phyloP scores from a whole-genome alignment of 2,797 vertebrate species.

The Bovichtus diacanthus region DNA sequence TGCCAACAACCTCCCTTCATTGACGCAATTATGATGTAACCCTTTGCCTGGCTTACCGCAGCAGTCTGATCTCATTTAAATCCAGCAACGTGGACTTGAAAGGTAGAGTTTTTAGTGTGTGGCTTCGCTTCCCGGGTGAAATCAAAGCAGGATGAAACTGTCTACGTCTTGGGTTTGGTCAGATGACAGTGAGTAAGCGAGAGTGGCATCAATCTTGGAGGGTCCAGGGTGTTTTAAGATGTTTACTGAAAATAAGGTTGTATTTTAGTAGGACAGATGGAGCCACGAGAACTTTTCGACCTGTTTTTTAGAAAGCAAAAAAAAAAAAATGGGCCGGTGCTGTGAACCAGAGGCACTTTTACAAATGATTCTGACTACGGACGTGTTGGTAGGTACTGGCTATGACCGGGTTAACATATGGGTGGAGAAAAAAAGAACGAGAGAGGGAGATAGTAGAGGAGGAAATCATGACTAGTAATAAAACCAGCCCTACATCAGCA shows the following conservation, averaged over 20 bases:
- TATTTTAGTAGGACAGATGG: not conserved
- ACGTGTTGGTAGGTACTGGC: conserved; percentile 22
- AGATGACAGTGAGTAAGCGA: not conserved
- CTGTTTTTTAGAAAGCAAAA: not conserved
- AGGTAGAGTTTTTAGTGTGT: conserved; percentile 6
- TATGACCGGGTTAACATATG: conserved; percentile 29
- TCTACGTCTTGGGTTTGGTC: not conserved
- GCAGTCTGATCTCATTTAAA: conserved; percentile 40
- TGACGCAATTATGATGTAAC: conserved; percentile 65
- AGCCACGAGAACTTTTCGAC: not conserved
- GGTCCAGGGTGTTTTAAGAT: not conserved
- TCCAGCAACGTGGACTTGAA: conserved; percentile 31
- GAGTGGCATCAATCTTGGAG: not conserved
- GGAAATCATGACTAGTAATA: conserved; percentile 42
- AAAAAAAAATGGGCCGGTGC: not conserved
- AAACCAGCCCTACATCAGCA: conserved; percentile 18
- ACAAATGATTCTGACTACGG: conserved; percentile 25
- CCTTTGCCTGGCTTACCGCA: conserved; percentile 28
- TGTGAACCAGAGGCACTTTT: conserved; percentile 10
- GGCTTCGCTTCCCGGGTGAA: not conserved
- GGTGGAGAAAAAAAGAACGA: not conserved
- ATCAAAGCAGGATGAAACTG: not conserved
- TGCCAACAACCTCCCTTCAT: conserved; percentile 46
- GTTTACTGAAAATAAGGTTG: not conserved
- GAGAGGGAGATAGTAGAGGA: not conserved